These are phyloP conservation scores for Carassius gibelio DNA, from an alignment of 2,113 vertebrate species.

Conservation along the genomic window DNA sequence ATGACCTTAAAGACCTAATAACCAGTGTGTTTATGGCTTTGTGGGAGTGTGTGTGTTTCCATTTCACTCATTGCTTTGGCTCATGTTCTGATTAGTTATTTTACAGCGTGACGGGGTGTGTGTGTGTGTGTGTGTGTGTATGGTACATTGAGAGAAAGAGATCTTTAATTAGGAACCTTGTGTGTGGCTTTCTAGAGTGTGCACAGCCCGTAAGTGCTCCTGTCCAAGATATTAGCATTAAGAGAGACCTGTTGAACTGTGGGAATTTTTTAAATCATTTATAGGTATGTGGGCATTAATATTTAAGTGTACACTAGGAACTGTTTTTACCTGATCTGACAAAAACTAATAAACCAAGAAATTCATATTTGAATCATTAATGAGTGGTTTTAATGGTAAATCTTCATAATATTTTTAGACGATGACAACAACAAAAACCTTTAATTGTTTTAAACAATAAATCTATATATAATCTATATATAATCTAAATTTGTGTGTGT, in stretches of 20 bases:
- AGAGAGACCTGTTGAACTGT: conserved; percentile 36
- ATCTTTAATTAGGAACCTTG: conserved; percentile 58
- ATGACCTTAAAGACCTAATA: conserved; percentile 47
- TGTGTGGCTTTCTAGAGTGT: conserved; percentile 48
- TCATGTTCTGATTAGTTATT: conserved; percentile 52
- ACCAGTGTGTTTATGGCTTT: conserved; percentile 40
- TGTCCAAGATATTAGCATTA: conserved; percentile 27
- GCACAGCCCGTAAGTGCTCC: conserved; percentile 14
- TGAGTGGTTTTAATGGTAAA: background rate
- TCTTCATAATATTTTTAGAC: no score
- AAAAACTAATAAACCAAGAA: background rate
- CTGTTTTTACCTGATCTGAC: background rate
- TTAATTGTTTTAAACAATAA: no score
- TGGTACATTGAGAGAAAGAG: conserved; percentile 4
- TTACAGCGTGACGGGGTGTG: conserved; percentile 32
- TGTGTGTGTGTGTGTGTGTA: background rate
- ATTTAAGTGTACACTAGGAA: background rate
- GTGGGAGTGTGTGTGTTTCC: conserved; percentile 28
- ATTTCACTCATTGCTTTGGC: conserved; percentile 30
- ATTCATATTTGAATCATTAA: background rate
- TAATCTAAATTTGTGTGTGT: no score
- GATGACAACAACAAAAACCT: no score
- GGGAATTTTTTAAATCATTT: conserved; percentile 5
- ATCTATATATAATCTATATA: no score
- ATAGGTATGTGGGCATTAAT: background rate